phyloP scores from a whole-genome alignment of 2,888 invertebrate species.

The Dryadula phaetusa region DNA sequence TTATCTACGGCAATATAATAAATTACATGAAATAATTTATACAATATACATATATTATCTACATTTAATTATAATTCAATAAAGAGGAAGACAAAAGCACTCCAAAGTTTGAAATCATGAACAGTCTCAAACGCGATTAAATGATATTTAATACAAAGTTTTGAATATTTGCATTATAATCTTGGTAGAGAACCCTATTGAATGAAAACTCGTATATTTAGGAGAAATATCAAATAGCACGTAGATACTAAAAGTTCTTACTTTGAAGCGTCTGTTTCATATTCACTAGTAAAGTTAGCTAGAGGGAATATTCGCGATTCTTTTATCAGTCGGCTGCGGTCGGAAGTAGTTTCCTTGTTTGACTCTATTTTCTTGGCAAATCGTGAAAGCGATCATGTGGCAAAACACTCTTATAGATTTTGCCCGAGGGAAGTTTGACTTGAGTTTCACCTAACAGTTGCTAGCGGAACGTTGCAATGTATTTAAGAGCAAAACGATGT shows the following conservation, averaged over 20 bases:
- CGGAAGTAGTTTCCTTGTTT: slow-evolving; percentile 69
- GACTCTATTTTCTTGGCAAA: slow-evolving; percentile 81
- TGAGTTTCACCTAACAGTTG: slow-evolving; percentile 63
- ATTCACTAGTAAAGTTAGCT: slow-evolving; percentile 64
- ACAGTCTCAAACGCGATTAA: slow-evolving; percentile 15
- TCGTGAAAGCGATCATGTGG: slow-evolving; percentile 82
- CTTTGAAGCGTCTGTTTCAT: slow-evolving; percentile 58
- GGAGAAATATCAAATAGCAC: slow-evolving; percentile 46
- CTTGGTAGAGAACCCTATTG: slow-evolving; percentile 15
- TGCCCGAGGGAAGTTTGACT: slow-evolving; percentile 80
- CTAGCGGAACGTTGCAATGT: slow-evolving; percentile 58
- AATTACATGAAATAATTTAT: background rate
- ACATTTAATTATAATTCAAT: background rate
- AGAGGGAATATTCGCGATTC: slow-evolving; percentile 46
- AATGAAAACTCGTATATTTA: slow-evolving; percentile 15
- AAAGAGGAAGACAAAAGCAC: slow-evolving; percentile 20
- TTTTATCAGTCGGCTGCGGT: slow-evolving; percentile 70
- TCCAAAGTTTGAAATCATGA: slow-evolving; percentile 15
- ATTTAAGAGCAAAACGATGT: slow-evolving; percentile 82
- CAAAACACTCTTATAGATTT: slow-evolving; percentile 82
- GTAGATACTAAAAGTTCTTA: slow-evolving; percentile 50
- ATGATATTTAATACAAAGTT: slow-evolving; percentile 19
- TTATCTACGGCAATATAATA: no score
- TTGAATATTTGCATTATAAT: slow-evolving; percentile 24
- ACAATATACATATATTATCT: background rate